Percentiles rank a stretch among this genome's conserved stretches.
Evolutionary conservation across 2,797 vertebrate genomes (phyloP).

Genomic region (Leontocebus nigricollis): DNA sequence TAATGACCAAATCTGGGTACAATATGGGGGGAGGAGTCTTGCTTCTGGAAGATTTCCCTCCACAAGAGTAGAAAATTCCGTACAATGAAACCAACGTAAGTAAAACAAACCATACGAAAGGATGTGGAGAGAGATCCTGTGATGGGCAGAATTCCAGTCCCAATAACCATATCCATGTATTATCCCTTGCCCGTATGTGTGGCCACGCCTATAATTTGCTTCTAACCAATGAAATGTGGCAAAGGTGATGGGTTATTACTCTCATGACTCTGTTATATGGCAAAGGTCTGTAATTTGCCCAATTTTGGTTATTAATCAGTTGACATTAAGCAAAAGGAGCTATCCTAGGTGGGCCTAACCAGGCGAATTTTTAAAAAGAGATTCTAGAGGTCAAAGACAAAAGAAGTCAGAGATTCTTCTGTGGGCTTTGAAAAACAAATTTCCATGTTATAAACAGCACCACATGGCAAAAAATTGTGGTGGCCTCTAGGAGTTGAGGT

Average conservation of each 20-base stretch:
- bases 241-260: background rate
- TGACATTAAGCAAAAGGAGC: background rate
- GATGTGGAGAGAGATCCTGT: background rate
- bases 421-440: background rate
- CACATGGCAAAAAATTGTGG: background rate
- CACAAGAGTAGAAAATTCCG: background rate
- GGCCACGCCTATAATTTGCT: background rate
- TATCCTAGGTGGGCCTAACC: background rate
- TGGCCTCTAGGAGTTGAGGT: background rate
- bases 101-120: background rate
- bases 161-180: background rate
- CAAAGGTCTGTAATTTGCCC: background rate
- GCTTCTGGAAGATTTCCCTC: conserved; percentile 25
- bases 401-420: background rate
- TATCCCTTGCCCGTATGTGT: background rate
- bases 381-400: background rate
- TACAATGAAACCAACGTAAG: background rate
- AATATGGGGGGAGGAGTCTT: background rate
- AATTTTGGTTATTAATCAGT: background rate
- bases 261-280: background rate
- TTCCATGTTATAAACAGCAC: background rate
- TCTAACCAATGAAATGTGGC: background rate
- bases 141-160: background rate
- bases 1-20: background rate
- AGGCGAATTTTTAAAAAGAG: background rate